These are phyloP conservation scores for Anagyrus pseudococci DNA, from an alignment of 2,888 invertebrate species.

Conservation along the genomic window DNA sequence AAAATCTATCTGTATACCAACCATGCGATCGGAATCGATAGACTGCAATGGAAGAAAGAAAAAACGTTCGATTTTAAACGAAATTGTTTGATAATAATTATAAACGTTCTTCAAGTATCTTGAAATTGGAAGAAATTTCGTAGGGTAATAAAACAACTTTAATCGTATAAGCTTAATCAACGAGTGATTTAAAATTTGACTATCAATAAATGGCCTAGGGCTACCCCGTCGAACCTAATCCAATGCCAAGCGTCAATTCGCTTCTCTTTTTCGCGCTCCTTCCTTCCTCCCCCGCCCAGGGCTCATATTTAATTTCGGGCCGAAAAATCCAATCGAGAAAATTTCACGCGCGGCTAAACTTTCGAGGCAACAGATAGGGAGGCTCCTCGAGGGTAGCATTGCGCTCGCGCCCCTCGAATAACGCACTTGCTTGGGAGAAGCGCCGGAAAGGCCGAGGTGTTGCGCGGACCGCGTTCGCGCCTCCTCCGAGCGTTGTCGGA, in stretches of 20 bases:
- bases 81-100: no score
- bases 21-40: no score
- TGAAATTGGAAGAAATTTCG: no score
- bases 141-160: no score
- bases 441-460: background rate
- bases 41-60: no score
- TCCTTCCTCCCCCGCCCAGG: slow-evolving; percentile 6
- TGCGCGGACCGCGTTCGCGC: background rate
- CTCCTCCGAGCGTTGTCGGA: background rate
- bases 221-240: background rate
- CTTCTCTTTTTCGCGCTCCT: background rate
- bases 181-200: no score
- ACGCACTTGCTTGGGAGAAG: background rate
- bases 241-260: slow-evolving; percentile 25
- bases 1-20: no score
- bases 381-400: background rate
- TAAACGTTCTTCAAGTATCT: no score
- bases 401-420: background rate
- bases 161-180: no score
- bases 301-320: slow-evolving; percentile 38
- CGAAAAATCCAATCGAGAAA: slow-evolving; percentile 18
- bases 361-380: slow-evolving; percentile 3
- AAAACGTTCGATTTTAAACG: no score
- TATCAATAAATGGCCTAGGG: background rate
- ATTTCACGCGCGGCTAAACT: slow-evolving; percentile 19